Evolutionary conservation across 2,888 invertebrate genomes (phyloP).

Genomic region (Aleiodes leptofemur): DNA sequence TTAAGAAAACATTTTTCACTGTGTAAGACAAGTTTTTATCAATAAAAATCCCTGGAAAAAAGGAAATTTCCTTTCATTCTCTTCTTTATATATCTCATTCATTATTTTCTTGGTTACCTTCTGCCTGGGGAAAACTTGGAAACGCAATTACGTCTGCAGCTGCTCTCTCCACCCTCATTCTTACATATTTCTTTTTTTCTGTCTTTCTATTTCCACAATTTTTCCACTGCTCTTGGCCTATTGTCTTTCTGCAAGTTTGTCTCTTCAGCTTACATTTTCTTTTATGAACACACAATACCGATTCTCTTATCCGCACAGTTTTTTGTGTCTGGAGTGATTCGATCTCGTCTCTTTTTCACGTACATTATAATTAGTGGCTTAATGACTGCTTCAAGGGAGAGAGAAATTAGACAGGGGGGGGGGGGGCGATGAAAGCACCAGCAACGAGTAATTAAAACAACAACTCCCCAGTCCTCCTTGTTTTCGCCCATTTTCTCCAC

Average conservation of each 20-base stretch:
- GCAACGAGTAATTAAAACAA: constrained; percentile 74
- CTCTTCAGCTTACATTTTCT: constrained; percentile 51
- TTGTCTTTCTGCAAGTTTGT: constrained; percentile 46
- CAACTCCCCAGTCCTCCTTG: constrained; percentile 60
- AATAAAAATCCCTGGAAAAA: not conserved
- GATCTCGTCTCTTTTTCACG: constrained; percentile 68
- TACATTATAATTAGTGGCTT: constrained; percentile 75
- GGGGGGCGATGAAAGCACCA: constrained; percentile 39
- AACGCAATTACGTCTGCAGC: constrained; percentile 73
- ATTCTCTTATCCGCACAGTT: not conserved
- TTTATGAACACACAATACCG: constrained; percentile 1
- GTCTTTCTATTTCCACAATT: constrained; percentile 52
- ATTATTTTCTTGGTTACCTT: constrained; percentile 74
- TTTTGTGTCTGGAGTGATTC: constrained; percentile 32
- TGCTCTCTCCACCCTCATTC: constrained; percentile 55
- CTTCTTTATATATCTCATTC: constrained; percentile 64
- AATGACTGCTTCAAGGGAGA: constrained; percentile 70
- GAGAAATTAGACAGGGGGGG: constrained; percentile 10
- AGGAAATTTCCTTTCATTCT: not conserved
- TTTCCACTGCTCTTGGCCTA: constrained; percentile 41
- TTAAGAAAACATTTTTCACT: no score
- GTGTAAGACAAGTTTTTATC: no score
- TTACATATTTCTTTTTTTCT: constrained; percentile 51
- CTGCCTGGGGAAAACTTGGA: constrained; percentile 71
- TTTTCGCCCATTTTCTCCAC: constrained; percentile 38